Evolutionary conservation across 1,140 invertebrate genomes (phyloP), one percentile per base, ranked within the genome.

Genomic region (Calephelis nemesis): DNA sequence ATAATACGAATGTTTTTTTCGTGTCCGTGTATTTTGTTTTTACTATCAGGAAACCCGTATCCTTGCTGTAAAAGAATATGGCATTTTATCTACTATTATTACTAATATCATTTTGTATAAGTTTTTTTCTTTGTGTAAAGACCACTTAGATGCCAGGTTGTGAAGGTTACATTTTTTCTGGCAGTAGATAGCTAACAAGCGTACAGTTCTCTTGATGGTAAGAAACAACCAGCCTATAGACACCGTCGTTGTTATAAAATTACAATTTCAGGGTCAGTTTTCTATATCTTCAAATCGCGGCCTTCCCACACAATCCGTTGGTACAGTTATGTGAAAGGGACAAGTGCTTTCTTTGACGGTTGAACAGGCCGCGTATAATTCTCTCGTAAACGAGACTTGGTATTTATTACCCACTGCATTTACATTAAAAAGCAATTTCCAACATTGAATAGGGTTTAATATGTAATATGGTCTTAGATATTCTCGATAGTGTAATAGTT

Each of bases 231-330:
- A 30, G 30, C 30, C 2, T 30, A 30, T 30, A 30, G 30, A 4
- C 30, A 30, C 30, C 30, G 30, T 30, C 4, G 3, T 0, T 30
- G 4, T 30, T 30, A 30, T 30, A 30, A 52, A 30, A 54, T 54
- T 54, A 7, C 30, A 42, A 40, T 52, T 11, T 13, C 9, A 65
- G 49, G 70, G 68, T 67, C 77, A 68, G 78, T 84, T 88, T 88
- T 88, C 85, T 82, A 79, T 65, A 62, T 68, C 74, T 74, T 78
- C 79, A 70, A 72, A 75, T 65, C 67, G 40, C 49, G 12, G 63
- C 78, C 75, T 83, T 87, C 85, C 84, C 84, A 85, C 84, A 80
- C 77, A 74, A 79, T 84, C 74, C 81, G 76, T 76, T 72, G 72
- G 71, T 76, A 72, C 65, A 67, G 71, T 73, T 74, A 71, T 69